Evolutionary conservation across 2,888 invertebrate genomes (phyloP).

Genomic region (Aphodius granarius): DNA sequence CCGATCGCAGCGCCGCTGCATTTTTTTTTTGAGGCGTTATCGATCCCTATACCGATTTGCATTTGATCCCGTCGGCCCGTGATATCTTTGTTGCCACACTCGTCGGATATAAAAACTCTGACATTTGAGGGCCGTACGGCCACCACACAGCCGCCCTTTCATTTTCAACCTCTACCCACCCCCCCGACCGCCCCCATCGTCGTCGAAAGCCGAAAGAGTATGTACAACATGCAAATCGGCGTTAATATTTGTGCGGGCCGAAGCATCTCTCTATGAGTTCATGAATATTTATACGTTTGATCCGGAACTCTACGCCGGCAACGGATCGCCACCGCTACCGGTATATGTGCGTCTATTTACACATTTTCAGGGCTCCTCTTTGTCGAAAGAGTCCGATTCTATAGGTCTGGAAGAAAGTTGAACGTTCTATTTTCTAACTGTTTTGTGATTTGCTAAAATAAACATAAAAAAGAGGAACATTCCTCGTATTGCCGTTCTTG

Average conservation of each 20-base stretch:
- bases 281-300: constrained; percentile 36
- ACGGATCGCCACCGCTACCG: background rate
- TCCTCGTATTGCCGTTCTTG: too few relatives aligned
- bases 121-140: background rate
- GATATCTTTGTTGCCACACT: background rate
- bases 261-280: constrained; percentile 25
- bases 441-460: too few relatives aligned
- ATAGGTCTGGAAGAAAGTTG: background rate
- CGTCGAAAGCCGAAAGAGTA: background rate
- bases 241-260: constrained; percentile 40
- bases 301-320: background rate
- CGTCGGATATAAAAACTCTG: background rate
- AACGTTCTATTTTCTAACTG: background rate
- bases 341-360: constrained; percentile 42
- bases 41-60: background rate
- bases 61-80: background rate
- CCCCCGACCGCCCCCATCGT: background rate
- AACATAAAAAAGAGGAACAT: too few relatives aligned
- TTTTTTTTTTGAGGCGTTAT: background rate
- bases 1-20: too few relatives aligned
- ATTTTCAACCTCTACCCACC: background rate
- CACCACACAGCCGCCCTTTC: background rate
- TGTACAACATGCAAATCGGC: constrained; percentile 32
- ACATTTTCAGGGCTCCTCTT: constrained; percentile 36
- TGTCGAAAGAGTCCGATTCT: background rate